phyloP scores from a whole-genome alignment of 2,113 vertebrate species.

The Cyprinodon brontotheroides region DNA sequence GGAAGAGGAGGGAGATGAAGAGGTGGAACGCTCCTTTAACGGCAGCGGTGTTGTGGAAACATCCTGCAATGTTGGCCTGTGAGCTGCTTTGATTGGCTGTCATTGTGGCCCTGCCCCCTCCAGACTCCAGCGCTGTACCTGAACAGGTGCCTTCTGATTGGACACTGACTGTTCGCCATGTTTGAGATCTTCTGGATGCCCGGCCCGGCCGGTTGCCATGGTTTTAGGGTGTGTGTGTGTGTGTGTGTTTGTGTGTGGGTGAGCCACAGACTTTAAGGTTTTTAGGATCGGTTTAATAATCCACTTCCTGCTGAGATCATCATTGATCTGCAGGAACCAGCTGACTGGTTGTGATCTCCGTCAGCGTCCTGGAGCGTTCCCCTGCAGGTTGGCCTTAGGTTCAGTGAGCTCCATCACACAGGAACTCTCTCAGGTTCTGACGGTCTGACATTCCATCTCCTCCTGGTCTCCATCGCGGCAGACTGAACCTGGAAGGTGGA shows the following conservation, averaged over 20 bases:
- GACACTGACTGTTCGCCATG: neutral
- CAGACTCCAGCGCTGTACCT: constrained; percentile 30
- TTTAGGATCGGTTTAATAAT: constrained; percentile 3
- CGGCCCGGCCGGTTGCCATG: neutral
- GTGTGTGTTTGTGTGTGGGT: neutral
- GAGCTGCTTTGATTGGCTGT: neutral
- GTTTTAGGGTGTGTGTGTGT: neutral
- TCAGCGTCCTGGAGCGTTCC: neutral
- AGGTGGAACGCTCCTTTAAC: neutral
- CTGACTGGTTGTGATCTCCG: neutral
- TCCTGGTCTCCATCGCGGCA: neutral
- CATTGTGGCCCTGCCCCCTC: neutral
- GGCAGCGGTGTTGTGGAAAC: neutral
- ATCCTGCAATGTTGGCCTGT: neutral
- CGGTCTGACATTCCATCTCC: constrained; percentile 3
- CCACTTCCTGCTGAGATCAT: neutral
- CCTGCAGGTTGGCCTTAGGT: too few relatives aligned
- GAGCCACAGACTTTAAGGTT: neutral
- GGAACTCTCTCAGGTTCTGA: constrained; percentile 8
- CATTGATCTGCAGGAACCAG: neutral
- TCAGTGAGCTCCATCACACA: too few relatives aligned
- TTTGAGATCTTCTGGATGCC: neutral
- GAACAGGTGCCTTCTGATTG: constrained; percentile 43
- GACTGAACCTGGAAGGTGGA: too few relatives aligned
- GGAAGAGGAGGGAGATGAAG: neutral